Conservation (phyloP, 2,888 invertebrate species). For the Callyntrura sp. region DNA sequence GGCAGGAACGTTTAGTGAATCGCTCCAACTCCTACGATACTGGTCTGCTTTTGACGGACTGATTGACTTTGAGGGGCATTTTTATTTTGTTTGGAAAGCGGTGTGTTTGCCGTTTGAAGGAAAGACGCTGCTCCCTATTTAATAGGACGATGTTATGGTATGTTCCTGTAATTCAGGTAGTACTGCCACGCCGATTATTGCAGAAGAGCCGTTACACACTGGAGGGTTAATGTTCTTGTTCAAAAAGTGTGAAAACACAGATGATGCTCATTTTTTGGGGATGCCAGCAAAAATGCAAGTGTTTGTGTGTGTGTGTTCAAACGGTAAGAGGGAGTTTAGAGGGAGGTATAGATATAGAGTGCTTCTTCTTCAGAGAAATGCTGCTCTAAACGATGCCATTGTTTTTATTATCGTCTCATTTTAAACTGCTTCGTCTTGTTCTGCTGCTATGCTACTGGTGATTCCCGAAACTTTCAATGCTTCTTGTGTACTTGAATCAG, state of each 20-base stretch:
- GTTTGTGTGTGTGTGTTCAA: no score
- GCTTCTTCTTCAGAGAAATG: not conserved
- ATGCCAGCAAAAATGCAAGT: no score
- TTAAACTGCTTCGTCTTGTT: constrained; percentile 14
- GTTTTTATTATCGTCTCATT: constrained; percentile 10
- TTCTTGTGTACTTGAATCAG: not conserved
- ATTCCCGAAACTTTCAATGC: not conserved
- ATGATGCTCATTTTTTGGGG: not conserved
- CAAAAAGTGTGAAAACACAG: not conserved
- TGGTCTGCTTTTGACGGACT: not conserved
- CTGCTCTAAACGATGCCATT: not conserved
- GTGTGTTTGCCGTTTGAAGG: not conserved
- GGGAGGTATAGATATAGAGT: no score
- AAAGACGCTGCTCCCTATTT: no score
- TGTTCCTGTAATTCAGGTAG: not conserved
- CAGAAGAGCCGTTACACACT: no score
- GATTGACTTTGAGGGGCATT: not conserved
- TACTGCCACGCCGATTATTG: not conserved
- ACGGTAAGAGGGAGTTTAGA: no score
- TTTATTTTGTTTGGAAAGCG: not conserved
- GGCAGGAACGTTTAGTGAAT: not conserved
- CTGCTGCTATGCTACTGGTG: not conserved
- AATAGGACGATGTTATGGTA: not conserved
- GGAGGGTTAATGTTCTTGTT: not conserved
- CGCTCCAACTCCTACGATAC: not conserved